Evolutionary conservation across 2,888 invertebrate species (phyloP), one percentile per base, ranked within the genome.

Genomic region (Dryobotodes eremita): DNA sequence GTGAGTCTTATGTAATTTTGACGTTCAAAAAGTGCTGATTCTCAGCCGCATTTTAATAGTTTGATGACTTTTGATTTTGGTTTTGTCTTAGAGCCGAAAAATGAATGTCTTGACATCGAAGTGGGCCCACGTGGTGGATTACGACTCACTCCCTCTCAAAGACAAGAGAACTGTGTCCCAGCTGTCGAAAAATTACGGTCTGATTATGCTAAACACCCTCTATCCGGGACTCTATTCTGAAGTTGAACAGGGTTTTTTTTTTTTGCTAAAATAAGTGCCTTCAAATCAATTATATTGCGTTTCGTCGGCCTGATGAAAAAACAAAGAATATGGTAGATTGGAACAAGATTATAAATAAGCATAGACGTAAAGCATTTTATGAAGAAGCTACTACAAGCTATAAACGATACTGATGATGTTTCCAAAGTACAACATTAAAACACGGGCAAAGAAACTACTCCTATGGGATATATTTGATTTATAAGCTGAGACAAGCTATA

Each of bases 201-300:
- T 46, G 46, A 46, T 10, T 46, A 46, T 46, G 46, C 46, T 46
- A 46, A 46, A 57, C 57, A 26, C 13, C 6, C 57, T 13, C 57
- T 57, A 57, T n/a, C 1, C 20, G 48, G 20, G 48, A 48, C 6
- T 36, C 62, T 17, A 48, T 68, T 13, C 48, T 50, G 48, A 68
- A 50, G 4, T 26, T 50, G 26, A 13, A 26, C 26, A 20, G 11
- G 20, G 8, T 0, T 0, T 48, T 48, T 0, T 0, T 48, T 48
- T 46, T 48, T 26, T 46, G 15, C 13, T 50, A 20, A 50, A 4
- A 4, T 13, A 50, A 20, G 15, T 20, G 13, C 20, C 50, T 2
- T 17, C 23, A 36, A 36, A 36, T 53, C 23, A 26, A 36, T 53
- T 31, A 3, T 69, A 69, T 10, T 53, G 5, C 7, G 53, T 10